A percentile compares a stretch with the other conserved stretches of the same genome.
These are phyloP conservation scores for Triops longicaudatus DNA, from an alignment of 1,140 invertebrate genomes.

Conservation along the genomic window DNA sequence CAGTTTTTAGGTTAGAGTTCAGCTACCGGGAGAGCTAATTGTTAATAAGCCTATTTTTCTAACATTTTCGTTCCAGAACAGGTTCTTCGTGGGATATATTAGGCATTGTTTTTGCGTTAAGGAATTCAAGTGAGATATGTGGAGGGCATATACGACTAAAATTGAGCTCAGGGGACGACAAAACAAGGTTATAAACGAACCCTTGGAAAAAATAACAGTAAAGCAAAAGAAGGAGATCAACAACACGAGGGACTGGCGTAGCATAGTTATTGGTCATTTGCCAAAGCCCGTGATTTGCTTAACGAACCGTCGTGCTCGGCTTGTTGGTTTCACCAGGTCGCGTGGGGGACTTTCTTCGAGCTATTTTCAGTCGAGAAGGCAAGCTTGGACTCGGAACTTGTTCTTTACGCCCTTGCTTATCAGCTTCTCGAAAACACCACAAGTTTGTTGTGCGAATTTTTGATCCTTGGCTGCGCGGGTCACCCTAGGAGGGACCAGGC, in stretches of 20 bases:
- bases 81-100: neutral
- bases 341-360: neutral
- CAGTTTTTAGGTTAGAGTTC: too few species aligned
- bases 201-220: neutral
- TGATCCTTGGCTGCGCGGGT: neutral
- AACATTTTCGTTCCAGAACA: neutral
- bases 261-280: constrained; percentile 1
- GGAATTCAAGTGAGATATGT: neutral
- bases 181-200: neutral
- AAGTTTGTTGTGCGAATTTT: neutral
- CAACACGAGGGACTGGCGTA: neutral
- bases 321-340: neutral
- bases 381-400: neutral
- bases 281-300: neutral
- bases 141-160: constrained; percentile 12
- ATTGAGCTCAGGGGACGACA: neutral
- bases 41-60: neutral
- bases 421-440: too few species aligned
- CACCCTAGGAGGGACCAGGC: neutral
- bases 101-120: neutral
- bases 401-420: neutral
- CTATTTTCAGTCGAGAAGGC: constrained; percentile 2
- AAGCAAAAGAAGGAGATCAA: neutral
- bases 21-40: neutral
- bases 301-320: neutral